Base-by-base conservation (phyloP, 2,113 vertebrate genomes). In the Cyphomyrus discorhynchus region DNA sequence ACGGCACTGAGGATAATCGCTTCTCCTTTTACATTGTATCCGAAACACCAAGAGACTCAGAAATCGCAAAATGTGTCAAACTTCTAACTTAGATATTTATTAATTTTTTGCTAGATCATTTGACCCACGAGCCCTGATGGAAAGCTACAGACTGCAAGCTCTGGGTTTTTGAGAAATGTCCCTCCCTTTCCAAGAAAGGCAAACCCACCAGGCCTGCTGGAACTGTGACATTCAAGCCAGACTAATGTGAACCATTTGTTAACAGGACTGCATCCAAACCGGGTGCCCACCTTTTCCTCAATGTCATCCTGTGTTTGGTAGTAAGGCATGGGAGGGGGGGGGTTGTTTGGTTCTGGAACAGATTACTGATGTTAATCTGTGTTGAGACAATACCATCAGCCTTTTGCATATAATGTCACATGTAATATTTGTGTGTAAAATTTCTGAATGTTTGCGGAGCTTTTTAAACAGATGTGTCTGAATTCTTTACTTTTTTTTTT, bases 261-360 rank as follows among this genome's bases (percentile, higher is more conserved):
- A 85, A 89, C 91, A 90, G 4, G 89, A 84, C 46, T 89, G 83
- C 53, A 90, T 80, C 88, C 90, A 89, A 58, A 90, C 39, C 87
- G 89, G 91, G 82, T 91, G 88, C 90, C 88, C 90, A 90, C 88
- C 89, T 91, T 92, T 92, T 94, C 91, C 92, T 89, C 66, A 87
- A 88, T 90, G 87, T 90, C 77, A 91, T 93, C 88, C 53, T 66
- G 58, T 77, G 31, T 11, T 91, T 62, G 82, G 90, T 87, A 91
- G 93, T 89, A 86, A 93, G 90, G 90, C 77, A 90, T 88, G 53
- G 46, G 42, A 45, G 46, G 45, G 90, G 89, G 88, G 39, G 90
- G 90, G 91, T 27, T n/a, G 42, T 24, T 88, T 47, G 11, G 56
- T 46, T 47, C 53, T 88, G 86, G 17, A 62, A 52, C 15, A 21